Evolutionary conservation across 2,113 vertebrate species (phyloP), one percentile per base, ranked within the genome.

Genomic region (Rhinichthys klamathensis): DNA sequence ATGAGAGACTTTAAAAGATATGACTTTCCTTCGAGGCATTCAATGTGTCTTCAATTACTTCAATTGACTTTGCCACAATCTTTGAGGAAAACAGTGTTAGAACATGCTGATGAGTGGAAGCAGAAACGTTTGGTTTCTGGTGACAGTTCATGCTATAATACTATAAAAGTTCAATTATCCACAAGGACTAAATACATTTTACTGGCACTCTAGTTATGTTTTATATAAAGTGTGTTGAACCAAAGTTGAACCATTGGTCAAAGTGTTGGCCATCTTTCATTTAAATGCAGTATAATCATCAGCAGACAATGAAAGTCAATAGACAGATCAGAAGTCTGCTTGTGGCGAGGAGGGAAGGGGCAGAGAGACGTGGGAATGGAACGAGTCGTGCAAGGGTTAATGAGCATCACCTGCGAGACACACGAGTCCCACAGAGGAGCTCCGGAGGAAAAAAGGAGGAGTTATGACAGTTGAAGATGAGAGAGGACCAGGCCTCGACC

Each of bases 61-160:
- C 7, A 25, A 61, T 63, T 30, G 35, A 25, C 58, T 63, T 44
- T 46, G 41, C 23, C 15, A 3, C 38, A 38, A 65, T 63, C 32
- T 80, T 63, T 80, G 58, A 63, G 35, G 78, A 46, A 58, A 51
- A 80, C 4, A 65, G 35, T 10, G 35, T 80, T 35, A 41, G 56
- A 80, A 58, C 23, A 25, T 60, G 35, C 58, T 63, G 58, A 79
- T 61, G 56, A 80, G 78, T 80, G 58, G 12, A 74, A 74, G 78
- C 78, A 63, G 58, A 80, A 9, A 61, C 46, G 21, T 41, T 35
- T 9, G 0, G 46, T 76, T 76, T 21, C 12, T 32, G 74, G 44
- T 18, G 70, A n/a, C 11, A 25, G 12, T 74, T 76, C 74, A 32
- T 54, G 32, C n/a, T 65, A 58, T 63, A 27, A 80, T n/a, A 10